These are phyloP conservation scores for Dromiciops gliroides DNA, from an alignment of 2,113 vertebrate species.

Conservation along the genomic window DNA sequence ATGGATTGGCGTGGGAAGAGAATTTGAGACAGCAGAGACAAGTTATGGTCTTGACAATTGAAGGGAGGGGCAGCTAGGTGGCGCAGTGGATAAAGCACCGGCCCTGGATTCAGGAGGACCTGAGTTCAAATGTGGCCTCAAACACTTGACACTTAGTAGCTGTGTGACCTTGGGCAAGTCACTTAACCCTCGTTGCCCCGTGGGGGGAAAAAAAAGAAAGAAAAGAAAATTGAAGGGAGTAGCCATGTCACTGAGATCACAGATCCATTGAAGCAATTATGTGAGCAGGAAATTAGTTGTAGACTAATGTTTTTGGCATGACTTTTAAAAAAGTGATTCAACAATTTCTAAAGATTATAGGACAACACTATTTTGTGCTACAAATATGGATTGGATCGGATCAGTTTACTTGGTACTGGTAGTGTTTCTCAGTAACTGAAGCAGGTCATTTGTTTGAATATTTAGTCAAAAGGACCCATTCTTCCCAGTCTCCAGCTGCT, in stretches of 20 bases:
- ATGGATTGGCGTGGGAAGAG: background rate
- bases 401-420: background rate
- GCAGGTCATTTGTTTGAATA: background rate
- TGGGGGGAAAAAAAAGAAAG: too few relatives aligned
- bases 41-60: background rate
- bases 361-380: background rate
- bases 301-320: background rate
- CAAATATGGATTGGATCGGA: background rate
- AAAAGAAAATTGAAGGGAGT: background rate
- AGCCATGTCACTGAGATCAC: background rate
- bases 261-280: background rate
- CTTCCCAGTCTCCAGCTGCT: background rate
- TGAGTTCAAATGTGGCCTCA: too few relatives aligned
- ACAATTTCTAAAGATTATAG: background rate
- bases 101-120: too few relatives aligned
- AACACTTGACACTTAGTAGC: too few relatives aligned
- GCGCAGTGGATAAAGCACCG: too few relatives aligned
- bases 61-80: too few relatives aligned
- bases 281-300: background rate
- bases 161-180: too few relatives aligned
- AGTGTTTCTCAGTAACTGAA: background rate
- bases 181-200: too few relatives aligned
- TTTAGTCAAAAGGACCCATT: background rate
- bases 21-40: background rate
- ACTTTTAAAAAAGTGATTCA: background rate